These are phyloP conservation scores for Drosophila miranda DNA, from an alignment of 1,140 invertebrate genomes.

Conservation along the genomic window DNA sequence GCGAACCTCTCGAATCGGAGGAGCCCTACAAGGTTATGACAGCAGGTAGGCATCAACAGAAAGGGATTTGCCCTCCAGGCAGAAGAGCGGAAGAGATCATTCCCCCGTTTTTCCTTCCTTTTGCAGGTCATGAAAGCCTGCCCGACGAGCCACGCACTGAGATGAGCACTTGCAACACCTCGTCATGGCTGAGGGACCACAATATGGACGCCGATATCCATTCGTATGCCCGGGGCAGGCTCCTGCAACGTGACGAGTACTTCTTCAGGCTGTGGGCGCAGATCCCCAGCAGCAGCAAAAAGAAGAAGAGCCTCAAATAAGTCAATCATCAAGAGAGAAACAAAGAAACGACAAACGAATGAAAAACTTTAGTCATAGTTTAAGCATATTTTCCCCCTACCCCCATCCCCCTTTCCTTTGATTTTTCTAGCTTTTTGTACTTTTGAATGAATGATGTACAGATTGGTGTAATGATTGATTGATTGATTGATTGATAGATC, in stretches of 20 bases:
- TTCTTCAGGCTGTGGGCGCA: conserved; percentile 91
- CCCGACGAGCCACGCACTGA: conserved; percentile 85
- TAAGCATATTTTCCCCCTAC: conserved; percentile 55
- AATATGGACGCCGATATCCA: conserved; percentile 96
- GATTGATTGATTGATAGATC: conserved; percentile 16
- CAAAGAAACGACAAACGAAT: conserved; percentile 41
- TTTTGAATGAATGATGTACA: conserved; percentile 46
- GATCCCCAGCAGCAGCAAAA: conserved; percentile 63
- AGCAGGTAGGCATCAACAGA: conserved; percentile 85
- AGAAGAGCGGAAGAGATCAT: too few species aligned
- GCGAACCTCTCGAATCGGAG: conserved; percentile 96
- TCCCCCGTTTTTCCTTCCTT: too few species aligned
- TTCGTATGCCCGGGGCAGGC: conserved; percentile 91
- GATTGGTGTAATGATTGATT: conserved; percentile 49
- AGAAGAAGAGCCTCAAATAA: conserved; percentile 76
- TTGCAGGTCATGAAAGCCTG: conserved; percentile 82
- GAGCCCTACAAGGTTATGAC: conserved; percentile 94
- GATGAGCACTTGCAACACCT: conserved; percentile 95
- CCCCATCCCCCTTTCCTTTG: conserved; percentile 17
- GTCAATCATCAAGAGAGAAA: conserved; percentile 11
- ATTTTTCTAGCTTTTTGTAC: conserved; percentile 68
- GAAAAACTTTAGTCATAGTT: conserved; percentile 62
- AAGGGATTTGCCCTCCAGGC: too few species aligned
- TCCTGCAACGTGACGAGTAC: conserved; percentile 94
- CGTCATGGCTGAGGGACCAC: conserved; percentile 94